Evolutionary conservation across 2,888 invertebrate species (phyloP), one percentile per base, ranked within the genome.

Genomic region (Drosophila stalkeri): DNA sequence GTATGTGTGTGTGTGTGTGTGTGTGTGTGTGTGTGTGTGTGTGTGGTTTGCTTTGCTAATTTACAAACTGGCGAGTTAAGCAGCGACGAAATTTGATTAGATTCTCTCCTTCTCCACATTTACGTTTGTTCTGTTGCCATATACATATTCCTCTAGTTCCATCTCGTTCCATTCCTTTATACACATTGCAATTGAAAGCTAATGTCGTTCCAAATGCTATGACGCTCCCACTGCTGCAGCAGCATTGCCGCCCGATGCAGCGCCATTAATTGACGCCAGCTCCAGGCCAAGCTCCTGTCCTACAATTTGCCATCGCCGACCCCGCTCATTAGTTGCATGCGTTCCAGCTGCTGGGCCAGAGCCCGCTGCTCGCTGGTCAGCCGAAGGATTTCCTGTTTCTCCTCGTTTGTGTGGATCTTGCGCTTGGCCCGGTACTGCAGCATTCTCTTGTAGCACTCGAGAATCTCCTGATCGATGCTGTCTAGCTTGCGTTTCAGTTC

Each of bases 381-480:
- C 86, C 95, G 95, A 94, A 96, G 95, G 11, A 97, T 97, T 91
- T 96, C 95, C 70, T 97, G 97, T 81, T 96, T 96, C 90, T 97
- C 97, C 87, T 97, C 97, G 82, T 95, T 95, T 37, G 96, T 95
- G 6, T 97, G 94, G 9, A 96, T 95, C 77, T 96, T 95, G 91
- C 97, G 97, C 92, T 97, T 97, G 90, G 97, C 96, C 84, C 97
- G 96, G 1, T 96, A 95, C 37, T 95, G 94, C 70, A 96, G 94
- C 88, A 98, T 95, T 91, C 96, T 96, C 86, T 97, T 96, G 90
- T 98, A 98, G 84, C 96, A 95, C 91, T 98, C 98, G 91, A 97
- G 95, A 76, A 95, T 94, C 92, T 96, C 96, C 90, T 95, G 94
- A 90, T 97, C 97, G 4, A 96, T 94, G 64, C 94, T 94, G 82